These are phyloP conservation scores for Argyresthia goedartella DNA, from an alignment of 2,888 invertebrate genomes.

Conservation along the genomic window DNA sequence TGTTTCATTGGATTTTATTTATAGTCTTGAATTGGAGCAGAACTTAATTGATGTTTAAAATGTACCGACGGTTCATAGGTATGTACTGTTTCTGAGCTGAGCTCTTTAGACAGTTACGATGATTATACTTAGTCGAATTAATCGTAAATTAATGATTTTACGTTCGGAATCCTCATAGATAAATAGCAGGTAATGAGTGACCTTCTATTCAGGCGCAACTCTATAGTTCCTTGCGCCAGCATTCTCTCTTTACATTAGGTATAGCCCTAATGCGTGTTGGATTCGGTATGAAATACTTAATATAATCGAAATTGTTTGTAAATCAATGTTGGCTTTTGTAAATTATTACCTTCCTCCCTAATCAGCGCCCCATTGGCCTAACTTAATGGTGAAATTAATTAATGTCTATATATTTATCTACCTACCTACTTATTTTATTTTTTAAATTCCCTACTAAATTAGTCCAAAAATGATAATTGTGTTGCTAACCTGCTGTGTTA, in stretches of 20 bases:
- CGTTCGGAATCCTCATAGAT: not conserved
- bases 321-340: constrained; percentile 9
- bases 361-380: constrained; percentile 17
- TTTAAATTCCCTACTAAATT: not conserved
- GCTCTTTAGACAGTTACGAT: not conserved
- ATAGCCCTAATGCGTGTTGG: constrained; percentile 5
- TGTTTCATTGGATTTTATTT: constrained; percentile 1
- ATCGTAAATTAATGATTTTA: no score
- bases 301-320: constrained; percentile 6
- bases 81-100: not conserved
- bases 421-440: not conserved
- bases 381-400: constrained; percentile 27
- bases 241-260: constrained; percentile 3
- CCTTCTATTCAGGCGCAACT: constrained; percentile 1
- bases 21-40: not conserved
- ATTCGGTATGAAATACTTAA: constrained; percentile 3
- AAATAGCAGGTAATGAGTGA: not conserved
- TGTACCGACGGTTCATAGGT: no score
- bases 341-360: constrained; percentile 5
- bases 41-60: no score
- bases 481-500: no score
- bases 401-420: not conserved
- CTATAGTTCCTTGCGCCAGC: not conserved
- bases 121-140: not conserved
- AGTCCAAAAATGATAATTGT: not conserved